Evolutionary conservation across 2,888 invertebrate genomes (phyloP).

Genomic region (Nebria salina): DNA sequence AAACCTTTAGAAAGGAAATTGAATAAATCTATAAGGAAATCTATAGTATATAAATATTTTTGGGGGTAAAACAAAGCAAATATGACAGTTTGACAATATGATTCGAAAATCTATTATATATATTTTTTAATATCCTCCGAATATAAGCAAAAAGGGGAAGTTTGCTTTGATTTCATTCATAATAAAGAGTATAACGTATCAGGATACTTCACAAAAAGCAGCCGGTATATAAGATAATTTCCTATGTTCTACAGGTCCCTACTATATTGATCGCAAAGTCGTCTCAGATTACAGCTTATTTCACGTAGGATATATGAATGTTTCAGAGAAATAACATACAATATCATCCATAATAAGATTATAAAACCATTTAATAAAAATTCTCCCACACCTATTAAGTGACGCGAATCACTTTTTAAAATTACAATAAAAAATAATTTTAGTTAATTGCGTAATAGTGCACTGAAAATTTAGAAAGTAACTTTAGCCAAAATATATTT

Average conservation of each 20-base stretch:
- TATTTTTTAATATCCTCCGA: background rate
- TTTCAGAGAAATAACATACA: background rate
- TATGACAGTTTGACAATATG: background rate
- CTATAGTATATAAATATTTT: background rate
- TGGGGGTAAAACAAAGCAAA: background rate
- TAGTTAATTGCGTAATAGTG: too few relatives aligned
- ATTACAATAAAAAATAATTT: too few relatives aligned
- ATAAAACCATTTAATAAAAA: background rate
- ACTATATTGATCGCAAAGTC: constrained; percentile 9
- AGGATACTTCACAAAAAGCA: background rate
- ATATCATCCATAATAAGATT: background rate
- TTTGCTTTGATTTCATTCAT: background rate
- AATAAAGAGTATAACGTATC: background rate
- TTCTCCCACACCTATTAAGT: too few relatives aligned
- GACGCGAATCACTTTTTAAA: too few relatives aligned
- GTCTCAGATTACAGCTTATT: constrained; percentile 18
- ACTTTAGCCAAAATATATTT: too few relatives aligned
- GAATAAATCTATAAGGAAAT: background rate
- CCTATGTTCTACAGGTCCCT: background rate
- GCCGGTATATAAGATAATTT: background rate
- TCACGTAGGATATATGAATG: background rate
- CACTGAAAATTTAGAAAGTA: too few relatives aligned
- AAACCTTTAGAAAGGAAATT: background rate
- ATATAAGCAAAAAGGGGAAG: background rate
- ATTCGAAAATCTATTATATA: background rate